phyloP scores from a whole-genome alignment of 2,888 invertebrate species.

The Sminthurides aquaticus region DNA sequence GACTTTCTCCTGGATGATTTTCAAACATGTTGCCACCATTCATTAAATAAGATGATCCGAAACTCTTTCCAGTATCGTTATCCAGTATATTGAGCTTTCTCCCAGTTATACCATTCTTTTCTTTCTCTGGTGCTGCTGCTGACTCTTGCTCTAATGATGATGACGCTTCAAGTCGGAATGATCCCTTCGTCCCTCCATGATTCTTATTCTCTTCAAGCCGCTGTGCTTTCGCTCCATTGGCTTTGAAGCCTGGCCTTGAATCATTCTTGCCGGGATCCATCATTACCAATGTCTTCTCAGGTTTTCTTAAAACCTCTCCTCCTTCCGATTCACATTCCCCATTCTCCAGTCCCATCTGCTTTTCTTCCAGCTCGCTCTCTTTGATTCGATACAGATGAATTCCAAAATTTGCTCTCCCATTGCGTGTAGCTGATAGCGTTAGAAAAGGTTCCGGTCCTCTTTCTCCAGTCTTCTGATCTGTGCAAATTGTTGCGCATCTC shows the following conservation, averaged over 20 bases:
- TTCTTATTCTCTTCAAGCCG: not conserved
- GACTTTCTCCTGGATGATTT: no score
- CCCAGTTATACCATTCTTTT: no score
- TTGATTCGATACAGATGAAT: constrained; percentile 56
- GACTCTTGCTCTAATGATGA: not conserved
- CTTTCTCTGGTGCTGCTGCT: not conserved
- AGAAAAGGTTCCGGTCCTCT: constrained; percentile 70
- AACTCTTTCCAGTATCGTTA: not conserved
- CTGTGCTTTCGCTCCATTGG: not conserved
- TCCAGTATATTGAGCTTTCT: no score
- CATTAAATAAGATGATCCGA: not conserved
- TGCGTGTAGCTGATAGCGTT: constrained; percentile 65
- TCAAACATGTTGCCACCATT: no score
- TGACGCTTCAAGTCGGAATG: not conserved
- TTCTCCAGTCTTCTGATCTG: constrained; percentile 75
- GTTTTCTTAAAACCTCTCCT: no score
- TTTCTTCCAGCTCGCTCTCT: not conserved
- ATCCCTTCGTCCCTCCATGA: not conserved
- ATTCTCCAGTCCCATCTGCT: not conserved
- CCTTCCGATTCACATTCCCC: no score
- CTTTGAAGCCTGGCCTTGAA: not conserved
- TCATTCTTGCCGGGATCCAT: no score
- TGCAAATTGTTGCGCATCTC: constrained; percentile 92
- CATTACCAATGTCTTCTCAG: no score
- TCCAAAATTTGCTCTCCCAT: constrained; percentile 68